Evolutionary conservation across 1,140 invertebrate genomes (phyloP).

Genomic region (Ostrea edulis): DNA sequence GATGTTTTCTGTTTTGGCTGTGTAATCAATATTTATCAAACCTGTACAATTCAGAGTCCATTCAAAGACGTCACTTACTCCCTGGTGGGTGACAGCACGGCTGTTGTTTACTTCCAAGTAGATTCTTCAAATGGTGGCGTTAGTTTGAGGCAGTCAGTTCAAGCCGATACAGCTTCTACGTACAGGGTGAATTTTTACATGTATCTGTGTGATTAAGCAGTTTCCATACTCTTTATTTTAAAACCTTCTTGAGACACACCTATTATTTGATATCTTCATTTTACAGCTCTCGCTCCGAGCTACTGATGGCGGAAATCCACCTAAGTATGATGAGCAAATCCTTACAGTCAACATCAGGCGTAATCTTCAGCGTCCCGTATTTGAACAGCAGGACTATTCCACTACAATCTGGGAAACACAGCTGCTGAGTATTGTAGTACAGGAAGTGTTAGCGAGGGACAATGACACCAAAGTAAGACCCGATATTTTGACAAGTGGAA

Average conservation of each 20-base stretch:
- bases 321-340: constrained; percentile 51
- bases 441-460: constrained; percentile 83
- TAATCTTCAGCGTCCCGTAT: constrained; percentile 63
- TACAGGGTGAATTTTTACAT: constrained; percentile 61
- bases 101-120: constrained; percentile 65
- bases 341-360: constrained; percentile 62
- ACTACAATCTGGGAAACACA: constrained; percentile 89
- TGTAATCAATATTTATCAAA: background rate
- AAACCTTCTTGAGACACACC: background rate
- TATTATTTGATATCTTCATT: background rate
- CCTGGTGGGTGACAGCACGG: constrained; percentile 72
- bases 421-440: constrained; percentile 78
- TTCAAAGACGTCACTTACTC: constrained; percentile 64
- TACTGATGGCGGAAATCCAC: constrained; percentile 75
- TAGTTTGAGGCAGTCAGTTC: constrained; percentile 53
- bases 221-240: background rate
- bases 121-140: constrained; percentile 63
- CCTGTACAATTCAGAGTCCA: constrained; percentile 61
- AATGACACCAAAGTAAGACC: constrained; percentile 57
- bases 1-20: background rate
- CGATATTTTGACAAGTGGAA: background rate
- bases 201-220: background rate
- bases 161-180: constrained; percentile 41
- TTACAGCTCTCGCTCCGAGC: constrained; percentile 77
- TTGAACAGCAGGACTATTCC: constrained; percentile 83